Percentiles rank a stretch among this genome's conserved stretches.
These are phyloP conservation scores for Drosophila falleni DNA, from an alignment of 2,888 invertebrate species.

Conservation along the genomic window DNA sequence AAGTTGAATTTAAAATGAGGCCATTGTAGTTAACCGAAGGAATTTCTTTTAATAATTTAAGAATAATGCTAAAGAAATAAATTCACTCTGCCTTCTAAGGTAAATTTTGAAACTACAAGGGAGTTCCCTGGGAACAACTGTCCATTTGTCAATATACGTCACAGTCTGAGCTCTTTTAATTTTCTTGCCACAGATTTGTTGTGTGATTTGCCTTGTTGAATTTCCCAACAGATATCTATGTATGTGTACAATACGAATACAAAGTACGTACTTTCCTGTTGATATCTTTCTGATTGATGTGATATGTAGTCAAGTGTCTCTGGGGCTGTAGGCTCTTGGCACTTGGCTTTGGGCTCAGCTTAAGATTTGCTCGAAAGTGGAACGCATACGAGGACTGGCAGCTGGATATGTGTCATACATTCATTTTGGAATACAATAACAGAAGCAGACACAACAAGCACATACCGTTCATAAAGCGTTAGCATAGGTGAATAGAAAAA, in stretches of 20 bases:
- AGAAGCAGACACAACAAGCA: conserved; percentile 55
- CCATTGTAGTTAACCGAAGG: no score
- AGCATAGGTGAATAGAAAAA: conserved; percentile 55
- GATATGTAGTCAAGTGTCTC: conserved; percentile 21
- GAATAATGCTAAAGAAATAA: background rate
- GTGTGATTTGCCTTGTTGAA: conserved; percentile 8
- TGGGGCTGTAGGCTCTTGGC: conserved; percentile 11
- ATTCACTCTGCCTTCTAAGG: background rate
- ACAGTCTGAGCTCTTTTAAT: conserved; percentile 5
- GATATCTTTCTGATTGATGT: conserved; percentile 23
- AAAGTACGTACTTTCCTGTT: conserved; percentile 2
- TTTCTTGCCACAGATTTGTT: conserved; percentile 6
- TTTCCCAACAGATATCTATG: conserved; percentile 4
- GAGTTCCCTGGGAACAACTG: background rate
- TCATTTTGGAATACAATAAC: conserved; percentile 75
- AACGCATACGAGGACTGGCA: conserved; percentile 32
- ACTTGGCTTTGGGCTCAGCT: conserved; percentile 14
- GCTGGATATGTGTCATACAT: conserved; percentile 74
- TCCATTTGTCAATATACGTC: conserved; percentile 10
- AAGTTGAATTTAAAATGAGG: no score
- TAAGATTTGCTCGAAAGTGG: conserved; percentile 43
- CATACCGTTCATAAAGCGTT: conserved; percentile 55
- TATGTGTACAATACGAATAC: background rate
- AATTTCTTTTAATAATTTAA: no score
- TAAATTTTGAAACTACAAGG: background rate